Evolutionary conservation across 2,113 vertebrate genomes (phyloP), one percentile per base, ranked within the genome.

Genomic region (Tetraodon nigroviridis): DNA sequence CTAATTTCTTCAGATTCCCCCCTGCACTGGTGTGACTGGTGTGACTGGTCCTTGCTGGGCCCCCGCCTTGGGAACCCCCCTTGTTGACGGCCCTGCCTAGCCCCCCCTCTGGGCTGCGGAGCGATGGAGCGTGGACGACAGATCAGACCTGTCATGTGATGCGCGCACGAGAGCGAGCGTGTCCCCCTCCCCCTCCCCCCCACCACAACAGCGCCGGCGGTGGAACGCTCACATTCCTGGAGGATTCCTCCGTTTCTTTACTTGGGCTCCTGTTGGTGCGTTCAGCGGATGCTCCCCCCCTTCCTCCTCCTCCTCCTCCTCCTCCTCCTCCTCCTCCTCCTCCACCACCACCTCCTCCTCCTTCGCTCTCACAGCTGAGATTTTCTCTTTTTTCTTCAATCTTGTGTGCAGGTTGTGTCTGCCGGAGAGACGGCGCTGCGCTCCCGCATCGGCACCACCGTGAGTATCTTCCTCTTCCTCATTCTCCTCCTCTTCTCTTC

Each of bases 371-470:
- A 80, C 82, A 83, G 81, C 78, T 40, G 78, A 79, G 73, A n/a
- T 79, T 89, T 87, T 83, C 78, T 76, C 80, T 81, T 85, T 78
- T 83, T 69, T 81, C 81, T 72, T 75, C 81, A 78, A 76, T 83
- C 83, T 78, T 74, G 70, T 73, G 83, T 83, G 86, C 85, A 84
- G 86, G 82, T 84, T 86, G 79, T 84, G 78, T 84, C 80, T 81
- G 79, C 83, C 82, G 73, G 78, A 85, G 82, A 78, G 64, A 81
- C 80, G 80, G 79, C 61, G 73, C 79, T 52, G 65, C 78, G 79
- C 82, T 75, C 61, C 78, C 67, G 51, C 83, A 76, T 13, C 84
- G 74, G 64, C 84, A 73, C 74, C 83, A 71, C 84, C 60, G 87
- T 87, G 88, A 87, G 86, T 87, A 87, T 85, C 78, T 74, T 83